Conservation (phyloP, 2,888 invertebrate genomes). For the Anoncus sp. region DNA sequence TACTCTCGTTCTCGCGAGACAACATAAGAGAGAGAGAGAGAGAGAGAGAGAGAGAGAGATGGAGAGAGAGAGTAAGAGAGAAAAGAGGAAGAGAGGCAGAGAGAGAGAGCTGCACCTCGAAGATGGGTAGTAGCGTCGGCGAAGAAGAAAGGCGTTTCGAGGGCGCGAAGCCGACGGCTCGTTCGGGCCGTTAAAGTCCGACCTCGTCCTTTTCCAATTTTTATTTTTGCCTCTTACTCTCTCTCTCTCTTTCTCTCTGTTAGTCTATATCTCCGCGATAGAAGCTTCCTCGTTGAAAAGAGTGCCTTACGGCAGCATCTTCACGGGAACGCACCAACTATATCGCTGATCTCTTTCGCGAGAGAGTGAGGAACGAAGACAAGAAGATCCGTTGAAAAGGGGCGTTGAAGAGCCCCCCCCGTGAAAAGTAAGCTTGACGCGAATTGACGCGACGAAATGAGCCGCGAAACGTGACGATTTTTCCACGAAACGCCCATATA, state of each 20-base stretch:
- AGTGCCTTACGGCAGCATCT: conserved; percentile 61
- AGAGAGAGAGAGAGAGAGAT: conserved; percentile 4
- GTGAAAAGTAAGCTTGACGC: conserved; percentile 56
- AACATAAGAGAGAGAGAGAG: conserved; percentile 7
- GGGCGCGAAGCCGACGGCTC: conserved; percentile 69
- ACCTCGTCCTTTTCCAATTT: conserved; percentile 58
- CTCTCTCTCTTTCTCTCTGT: conserved; percentile 55
- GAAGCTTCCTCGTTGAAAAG: conserved; percentile 57
- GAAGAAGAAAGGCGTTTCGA: conserved; percentile 68
- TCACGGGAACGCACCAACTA: conserved; percentile 53
- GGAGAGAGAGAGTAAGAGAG: neutral
- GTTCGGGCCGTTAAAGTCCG: conserved; percentile 66
- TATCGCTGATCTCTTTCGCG: conserved; percentile 57
- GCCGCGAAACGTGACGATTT: conserved; percentile 7
- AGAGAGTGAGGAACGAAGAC: conserved; percentile 29
- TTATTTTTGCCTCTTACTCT: conserved; percentile 46
- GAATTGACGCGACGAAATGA: conserved; percentile 36
- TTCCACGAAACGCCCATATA: conserved; percentile 17
- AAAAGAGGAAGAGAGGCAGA: conserved; percentile 11
- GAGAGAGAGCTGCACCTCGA: conserved; percentile 41
- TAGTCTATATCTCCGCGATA: conserved; percentile 54
- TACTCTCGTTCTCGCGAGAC: no score
- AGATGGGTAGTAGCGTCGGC: conserved; percentile 71
- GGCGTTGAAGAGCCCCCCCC: conserved; percentile 55
- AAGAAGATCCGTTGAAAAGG: conserved; percentile 60